Conservation (phyloP, 2,888 invertebrate genomes). For the Isoperla grammatica region DNA sequence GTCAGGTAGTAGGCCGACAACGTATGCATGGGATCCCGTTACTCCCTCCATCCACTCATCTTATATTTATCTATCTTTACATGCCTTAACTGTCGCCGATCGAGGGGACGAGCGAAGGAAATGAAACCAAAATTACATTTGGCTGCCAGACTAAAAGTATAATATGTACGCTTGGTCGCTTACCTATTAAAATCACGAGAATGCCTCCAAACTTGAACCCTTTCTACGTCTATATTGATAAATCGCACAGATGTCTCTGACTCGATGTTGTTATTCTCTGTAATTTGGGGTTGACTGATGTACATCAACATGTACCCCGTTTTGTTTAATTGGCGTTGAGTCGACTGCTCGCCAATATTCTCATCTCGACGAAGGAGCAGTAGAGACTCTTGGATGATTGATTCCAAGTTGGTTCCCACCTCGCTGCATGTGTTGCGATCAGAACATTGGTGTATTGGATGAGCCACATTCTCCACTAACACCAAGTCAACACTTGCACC, state of each 20-base stretch:
- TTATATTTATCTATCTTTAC: too few species aligned
- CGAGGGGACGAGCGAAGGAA: too few species aligned
- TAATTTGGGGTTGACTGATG: background rate
- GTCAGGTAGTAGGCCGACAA: too few species aligned
- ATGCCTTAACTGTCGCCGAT: too few species aligned
- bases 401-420: background rate
- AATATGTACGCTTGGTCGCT: background rate
- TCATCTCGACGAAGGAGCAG: slow-evolving; percentile 5
- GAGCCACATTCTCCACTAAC: background rate
- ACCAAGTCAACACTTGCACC: slow-evolving; percentile 5
- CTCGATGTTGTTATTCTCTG: background rate
- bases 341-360: background rate
- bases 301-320: background rate
- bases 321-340: background rate
- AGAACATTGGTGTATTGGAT: background rate
- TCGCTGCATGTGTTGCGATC: background rate
- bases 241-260: slow-evolving; percentile 3
- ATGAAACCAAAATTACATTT: too few species aligned
- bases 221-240: background rate
- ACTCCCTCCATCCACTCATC: too few species aligned
- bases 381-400: slow-evolving; percentile 10
- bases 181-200: slow-evolving; percentile 11
- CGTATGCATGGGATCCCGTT: too few species aligned
- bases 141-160: too few species aligned
- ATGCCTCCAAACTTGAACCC: slow-evolving; percentile 3